These are phyloP conservation scores for Syrista parreyssii DNA, from an alignment of 2,888 invertebrate species.

Conservation along the genomic window DNA sequence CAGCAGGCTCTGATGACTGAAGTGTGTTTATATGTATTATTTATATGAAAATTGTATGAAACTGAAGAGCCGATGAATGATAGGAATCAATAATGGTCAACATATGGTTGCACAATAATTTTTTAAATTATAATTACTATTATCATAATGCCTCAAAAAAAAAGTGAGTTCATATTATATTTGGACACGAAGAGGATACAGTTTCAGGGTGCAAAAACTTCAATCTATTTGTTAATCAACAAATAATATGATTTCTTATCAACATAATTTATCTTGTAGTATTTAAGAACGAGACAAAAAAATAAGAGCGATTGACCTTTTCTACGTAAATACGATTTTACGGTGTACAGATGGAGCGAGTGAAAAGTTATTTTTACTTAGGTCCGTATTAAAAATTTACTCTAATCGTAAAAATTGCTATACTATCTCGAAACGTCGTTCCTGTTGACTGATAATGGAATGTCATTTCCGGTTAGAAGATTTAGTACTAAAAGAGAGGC, in stretches of 20 bases:
- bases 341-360: neutral
- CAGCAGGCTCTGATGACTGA: slow-evolving; percentile 78
- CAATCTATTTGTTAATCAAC: neutral
- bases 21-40: slow-evolving; percentile 32
- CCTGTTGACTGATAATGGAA: neutral
- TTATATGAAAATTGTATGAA: slow-evolving; percentile 13
- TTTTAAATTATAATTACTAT: neutral
- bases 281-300: neutral
- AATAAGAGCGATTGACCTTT: neutral
- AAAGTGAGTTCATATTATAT: neutral
- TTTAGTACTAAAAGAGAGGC: neutral
- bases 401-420: neutral
- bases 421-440: neutral
- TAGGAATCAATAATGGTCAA: neutral
- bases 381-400: neutral
- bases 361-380: neutral
- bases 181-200: neutral
- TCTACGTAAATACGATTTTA: neutral
- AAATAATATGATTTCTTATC: neutral
- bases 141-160: neutral
- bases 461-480: neutral
- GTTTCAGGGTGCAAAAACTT: neutral
- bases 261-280: neutral
- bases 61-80: neutral
- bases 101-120: slow-evolving; percentile 33